A percentile compares a stretch with the other conserved stretches of the same genome.
Conservation (phyloP, 1,140 invertebrate species). For the Hydropsyche tenuis region DNA sequence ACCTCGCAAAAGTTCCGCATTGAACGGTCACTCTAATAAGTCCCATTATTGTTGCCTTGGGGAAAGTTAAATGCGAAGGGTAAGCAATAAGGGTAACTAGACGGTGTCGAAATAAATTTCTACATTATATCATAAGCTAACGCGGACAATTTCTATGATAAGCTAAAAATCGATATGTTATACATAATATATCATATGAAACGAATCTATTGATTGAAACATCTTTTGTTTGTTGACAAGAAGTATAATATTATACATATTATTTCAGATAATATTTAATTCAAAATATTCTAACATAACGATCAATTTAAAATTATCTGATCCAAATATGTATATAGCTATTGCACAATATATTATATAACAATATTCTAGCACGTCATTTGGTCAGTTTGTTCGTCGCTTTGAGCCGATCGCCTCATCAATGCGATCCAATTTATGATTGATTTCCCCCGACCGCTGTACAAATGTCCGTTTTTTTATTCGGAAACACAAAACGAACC, state of each 20-base stretch:
- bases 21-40: conserved; percentile 42
- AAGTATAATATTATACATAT: too few species aligned
- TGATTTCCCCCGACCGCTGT: conserved; percentile 32
- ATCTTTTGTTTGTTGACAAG: too few species aligned
- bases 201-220: too few species aligned
- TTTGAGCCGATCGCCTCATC: conserved; percentile 29
- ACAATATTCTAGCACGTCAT: neutral
- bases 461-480: conserved; percentile 30
- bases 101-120: conserved; percentile 23
- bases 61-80: conserved; percentile 34
- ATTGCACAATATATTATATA: neutral
- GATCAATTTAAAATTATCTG: too few species aligned
- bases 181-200: neutral
- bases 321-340: too few species aligned
- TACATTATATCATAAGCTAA: conserved; percentile 17
- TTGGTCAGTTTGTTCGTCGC: conserved; percentile 3
- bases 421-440: conserved; percentile 48
- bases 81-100: conserved; percentile 22
- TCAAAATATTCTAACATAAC: too few species aligned
- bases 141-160: neutral
- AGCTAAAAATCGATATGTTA: neutral
- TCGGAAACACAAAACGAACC: conserved; percentile 13
- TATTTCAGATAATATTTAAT: too few species aligned
- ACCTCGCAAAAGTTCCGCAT: conserved; percentile 19
- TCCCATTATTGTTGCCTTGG: conserved; percentile 36